These are phyloP conservation scores for Mastomys natalensis DNA, from an alignment of 2,113 vertebrate species.

Conservation along the genomic window DNA sequence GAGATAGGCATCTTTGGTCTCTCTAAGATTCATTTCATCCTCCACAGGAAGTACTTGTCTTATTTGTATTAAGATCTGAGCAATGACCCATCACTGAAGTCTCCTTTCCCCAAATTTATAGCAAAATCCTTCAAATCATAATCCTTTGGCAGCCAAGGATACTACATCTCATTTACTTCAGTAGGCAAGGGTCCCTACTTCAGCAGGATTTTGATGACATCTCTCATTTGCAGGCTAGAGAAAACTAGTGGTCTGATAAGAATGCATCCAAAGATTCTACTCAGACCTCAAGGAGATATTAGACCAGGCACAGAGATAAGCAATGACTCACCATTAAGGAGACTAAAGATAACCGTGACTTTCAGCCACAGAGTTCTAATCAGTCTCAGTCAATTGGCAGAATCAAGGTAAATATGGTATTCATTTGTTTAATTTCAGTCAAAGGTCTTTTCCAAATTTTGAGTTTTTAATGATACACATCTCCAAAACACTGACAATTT, in stretches of 20 bases:
- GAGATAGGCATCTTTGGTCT: neutral
- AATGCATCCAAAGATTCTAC: neutral
- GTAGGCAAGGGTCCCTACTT: neutral
- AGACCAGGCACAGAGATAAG: neutral
- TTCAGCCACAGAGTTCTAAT: neutral
- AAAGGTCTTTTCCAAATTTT: neutral
- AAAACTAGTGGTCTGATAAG: neutral
- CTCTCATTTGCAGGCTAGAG: neutral
- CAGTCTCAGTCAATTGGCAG: neutral
- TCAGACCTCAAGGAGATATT: neutral
- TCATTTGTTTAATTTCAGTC: neutral
- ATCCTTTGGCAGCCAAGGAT: neutral
- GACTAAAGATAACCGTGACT: neutral
- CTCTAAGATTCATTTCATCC: neutral
- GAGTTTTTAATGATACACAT: neutral
- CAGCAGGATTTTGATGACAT: neutral
- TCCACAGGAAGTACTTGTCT: conserved; percentile 10
- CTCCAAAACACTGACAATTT: neutral
- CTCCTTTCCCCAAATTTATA: neutral
- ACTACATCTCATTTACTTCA: neutral
- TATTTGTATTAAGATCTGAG: neutral
- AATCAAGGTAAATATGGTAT: neutral
- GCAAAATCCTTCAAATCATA: neutral
- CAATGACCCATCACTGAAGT: neutral
- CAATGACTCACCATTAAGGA: neutral